Percentiles rank a stretch among this genome's conserved stretches.
phyloP scores from a whole-genome alignment of 2,113 vertebrate genomes.

The Oophaga pumilio region DNA sequence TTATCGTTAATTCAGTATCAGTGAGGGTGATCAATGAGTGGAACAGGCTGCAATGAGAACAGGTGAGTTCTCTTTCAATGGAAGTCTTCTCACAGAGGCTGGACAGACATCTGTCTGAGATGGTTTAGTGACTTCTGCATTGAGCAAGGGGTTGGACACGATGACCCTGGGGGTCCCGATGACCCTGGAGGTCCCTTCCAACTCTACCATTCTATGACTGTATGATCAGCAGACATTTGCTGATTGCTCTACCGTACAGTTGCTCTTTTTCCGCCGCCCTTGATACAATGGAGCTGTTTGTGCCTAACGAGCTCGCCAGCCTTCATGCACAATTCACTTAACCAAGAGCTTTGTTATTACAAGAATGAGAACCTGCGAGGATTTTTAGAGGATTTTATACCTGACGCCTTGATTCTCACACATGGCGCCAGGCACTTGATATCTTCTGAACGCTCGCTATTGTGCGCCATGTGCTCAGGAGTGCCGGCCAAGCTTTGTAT shows the following conservation, averaged over 20 bases:
- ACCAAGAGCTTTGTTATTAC: not conserved
- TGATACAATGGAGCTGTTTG: not conserved
- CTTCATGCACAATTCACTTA: not conserved
- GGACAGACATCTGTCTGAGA: no score
- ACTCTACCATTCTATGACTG: no score
- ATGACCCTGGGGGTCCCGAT: no score
- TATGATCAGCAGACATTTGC: not conserved
- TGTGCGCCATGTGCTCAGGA: not conserved
- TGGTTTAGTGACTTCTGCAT: no score
- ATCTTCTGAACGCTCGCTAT: not conserved
- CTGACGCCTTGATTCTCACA: not conserved
- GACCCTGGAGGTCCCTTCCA: no score
- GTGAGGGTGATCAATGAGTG: no score
- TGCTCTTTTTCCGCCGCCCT: not conserved
- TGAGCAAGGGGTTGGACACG: no score
- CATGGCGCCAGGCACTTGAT: not conserved
- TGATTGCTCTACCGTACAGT: not conserved
- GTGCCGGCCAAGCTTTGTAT: not conserved
- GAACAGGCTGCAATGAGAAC: no score
- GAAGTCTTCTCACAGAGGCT: no score
- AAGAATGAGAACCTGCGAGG: not conserved
- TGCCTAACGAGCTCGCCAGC: not conserved
- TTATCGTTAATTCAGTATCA: no score
- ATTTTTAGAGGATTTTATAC: not conserved
- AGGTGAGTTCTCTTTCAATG: no score